phyloP scores from a whole-genome alignment of 2,113 vertebrate genomes.

The Rhinoderma darwinii region DNA sequence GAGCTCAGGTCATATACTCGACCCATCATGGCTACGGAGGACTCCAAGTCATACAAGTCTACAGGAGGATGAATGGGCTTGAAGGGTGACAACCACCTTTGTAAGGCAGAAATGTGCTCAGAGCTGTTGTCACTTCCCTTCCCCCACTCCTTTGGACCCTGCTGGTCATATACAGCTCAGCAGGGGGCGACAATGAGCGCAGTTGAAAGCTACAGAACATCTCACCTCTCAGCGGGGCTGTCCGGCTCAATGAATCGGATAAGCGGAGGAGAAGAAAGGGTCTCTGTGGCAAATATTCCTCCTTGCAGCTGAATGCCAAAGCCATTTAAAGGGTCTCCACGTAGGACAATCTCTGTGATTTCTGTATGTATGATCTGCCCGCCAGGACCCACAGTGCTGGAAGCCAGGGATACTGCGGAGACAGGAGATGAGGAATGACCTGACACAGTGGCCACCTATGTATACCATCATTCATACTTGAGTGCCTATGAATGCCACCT shows the following conservation, averaged over 20 bases:
- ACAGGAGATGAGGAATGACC: conserved; percentile 21
- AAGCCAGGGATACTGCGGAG: conserved; percentile 87
- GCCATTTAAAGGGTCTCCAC: conserved; percentile 91
- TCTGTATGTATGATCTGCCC: conserved; percentile 96
- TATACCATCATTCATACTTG: not conserved
- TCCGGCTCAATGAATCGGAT: conserved; percentile 94
- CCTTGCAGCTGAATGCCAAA: conserved; percentile 97
- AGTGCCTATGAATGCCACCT: not conserved
- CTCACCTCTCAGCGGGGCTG: conserved; percentile 95
- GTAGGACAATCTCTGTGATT: conserved; percentile 88
- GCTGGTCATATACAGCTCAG: not conserved
- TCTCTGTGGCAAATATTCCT: conserved; percentile 94
- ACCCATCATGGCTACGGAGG: not conserved
- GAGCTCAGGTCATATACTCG: not conserved
- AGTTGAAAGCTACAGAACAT: not conserved
- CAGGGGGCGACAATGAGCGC: not conserved
- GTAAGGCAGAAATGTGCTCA: not conserved
- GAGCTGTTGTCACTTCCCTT: not conserved
- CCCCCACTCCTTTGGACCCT: no score
- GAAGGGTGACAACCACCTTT: not conserved
- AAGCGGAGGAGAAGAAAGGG: conserved; percentile 88
- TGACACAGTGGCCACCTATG: no score
- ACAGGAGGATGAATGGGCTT: not conserved
- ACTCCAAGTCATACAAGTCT: not conserved
- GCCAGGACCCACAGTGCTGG: conserved; percentile 91